Evolutionary conservation across 2,113 vertebrate species (phyloP), one percentile per base, ranked within the genome.

Genomic region (Scatophagus argus): DNA sequence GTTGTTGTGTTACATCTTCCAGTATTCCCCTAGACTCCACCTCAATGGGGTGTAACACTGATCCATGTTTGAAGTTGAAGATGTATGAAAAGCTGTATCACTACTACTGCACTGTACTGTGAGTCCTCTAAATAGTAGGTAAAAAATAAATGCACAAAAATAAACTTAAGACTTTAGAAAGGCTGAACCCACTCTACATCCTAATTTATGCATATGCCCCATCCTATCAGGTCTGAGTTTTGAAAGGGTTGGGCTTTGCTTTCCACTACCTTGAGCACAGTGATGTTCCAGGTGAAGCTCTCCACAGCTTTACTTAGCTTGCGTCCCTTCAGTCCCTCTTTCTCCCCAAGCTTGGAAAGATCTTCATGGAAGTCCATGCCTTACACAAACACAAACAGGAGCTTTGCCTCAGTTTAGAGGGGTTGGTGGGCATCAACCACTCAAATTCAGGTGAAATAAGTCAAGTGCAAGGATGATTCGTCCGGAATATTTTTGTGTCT

Each of bases 241-340:
- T 2, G 4, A 17, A n/a, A n/a, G n/a, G n/a, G n/a, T 9, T 0
- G 2, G 2, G 5, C 21, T 47, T 25, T 77, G 54, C 6, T 17
- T 38, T 32, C 11, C 11, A 0, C 8, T 74, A 95, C 95, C 94
- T 95, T 96, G 14, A 96, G 91, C 41, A 96, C 95, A 2, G 95
- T 95, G 85, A 95, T 95, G 92, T 97, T 98, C 97, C 97, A 98
- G 76, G 95, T 96, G 10, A 98, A 98, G 82, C 96, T 97, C 93
- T 98, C 97, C 86, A 98, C 93, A 0, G 95, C 96, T 85, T 98
- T 98, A 86, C 92, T 95, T 52, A 95, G 92, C 81, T 98, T 98
- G 19, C 93, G 93, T 17, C 96, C 97, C 82, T 97, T 96, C 80
- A 98, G 92, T 29, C 96, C 96, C 49, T 98, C 97, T 88, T 96